Percentiles rank a stretch among this genome's conserved stretches.
These are phyloP conservation scores for Druceiella hillmani DNA, from an alignment of 2,888 invertebrate species.

Conservation along the genomic window DNA sequence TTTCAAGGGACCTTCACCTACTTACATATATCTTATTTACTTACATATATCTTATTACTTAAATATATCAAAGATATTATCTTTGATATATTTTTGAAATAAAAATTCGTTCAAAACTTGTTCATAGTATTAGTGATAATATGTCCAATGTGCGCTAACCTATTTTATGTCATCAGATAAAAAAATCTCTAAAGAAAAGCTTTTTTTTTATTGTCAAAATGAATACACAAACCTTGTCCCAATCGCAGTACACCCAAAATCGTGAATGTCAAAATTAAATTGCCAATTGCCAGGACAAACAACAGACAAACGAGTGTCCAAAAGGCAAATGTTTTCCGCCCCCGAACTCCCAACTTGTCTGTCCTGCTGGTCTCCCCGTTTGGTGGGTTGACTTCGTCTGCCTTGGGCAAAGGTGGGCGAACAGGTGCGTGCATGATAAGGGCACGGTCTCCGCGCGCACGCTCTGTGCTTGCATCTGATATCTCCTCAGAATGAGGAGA, in stretches of 20 bases:
- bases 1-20: too few species aligned
- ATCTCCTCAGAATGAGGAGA: slow-evolving; percentile 8
- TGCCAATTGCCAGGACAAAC: slow-evolving; percentile 69
- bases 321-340: slow-evolving; percentile 64
- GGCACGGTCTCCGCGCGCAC: slow-evolving; percentile 43
- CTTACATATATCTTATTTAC: too few species aligned
- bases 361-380: slow-evolving; percentile 40
- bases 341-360: slow-evolving; percentile 34
- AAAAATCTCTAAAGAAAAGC: too few species aligned
- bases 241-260: slow-evolving; percentile 75
- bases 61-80: too few species aligned
- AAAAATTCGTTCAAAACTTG: too few species aligned
- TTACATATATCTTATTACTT: too few species aligned
- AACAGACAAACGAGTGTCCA: slow-evolving; percentile 72
- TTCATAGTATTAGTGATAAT: too few species aligned
- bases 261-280: slow-evolving; percentile 72
- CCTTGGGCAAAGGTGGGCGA: slow-evolving; percentile 30
- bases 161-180: too few species aligned
- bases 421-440: slow-evolving; percentile 37
- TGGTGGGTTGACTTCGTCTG: slow-evolving; percentile 45
- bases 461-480: too few species aligned
- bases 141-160: too few species aligned
- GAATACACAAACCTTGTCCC: slow-evolving; percentile 53
- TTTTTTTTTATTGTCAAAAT: too few species aligned
- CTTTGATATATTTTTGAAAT: too few species aligned